Conservation (phyloP, 1,140 invertebrate species). For the Ericerus pela region DNA sequence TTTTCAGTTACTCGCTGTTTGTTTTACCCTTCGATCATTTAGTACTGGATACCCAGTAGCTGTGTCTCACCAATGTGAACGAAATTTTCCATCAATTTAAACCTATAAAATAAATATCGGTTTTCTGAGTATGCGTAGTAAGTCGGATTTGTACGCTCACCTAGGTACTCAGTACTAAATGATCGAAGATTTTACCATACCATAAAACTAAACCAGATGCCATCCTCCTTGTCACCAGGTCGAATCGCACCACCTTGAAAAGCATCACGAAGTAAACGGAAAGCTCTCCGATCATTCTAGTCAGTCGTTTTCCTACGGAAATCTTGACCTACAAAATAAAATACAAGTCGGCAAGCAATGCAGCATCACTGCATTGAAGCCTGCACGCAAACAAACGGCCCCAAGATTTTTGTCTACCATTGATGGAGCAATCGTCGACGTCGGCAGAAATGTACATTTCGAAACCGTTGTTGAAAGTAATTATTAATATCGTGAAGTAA, state of each 20-base stretch:
- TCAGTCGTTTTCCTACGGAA: slow-evolving; percentile 50
- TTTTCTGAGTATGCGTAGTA: too few relatives aligned
- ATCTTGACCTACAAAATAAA: slow-evolving; percentile 52
- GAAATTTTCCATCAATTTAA: too few relatives aligned
- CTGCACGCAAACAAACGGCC: slow-evolving; percentile 39
- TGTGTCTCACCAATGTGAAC: too few relatives aligned
- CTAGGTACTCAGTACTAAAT: too few relatives aligned
- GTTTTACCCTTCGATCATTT: too few relatives aligned
- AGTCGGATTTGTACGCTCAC: too few relatives aligned
- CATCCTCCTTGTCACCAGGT: too few relatives aligned
- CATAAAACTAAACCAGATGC: too few relatives aligned
- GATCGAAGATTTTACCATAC: too few relatives aligned
- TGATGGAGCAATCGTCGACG: slow-evolving; percentile 57
- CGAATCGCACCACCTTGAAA: slow-evolving; percentile 24
- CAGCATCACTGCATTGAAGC: slow-evolving; percentile 46
- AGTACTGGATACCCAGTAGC: too few relatives aligned
- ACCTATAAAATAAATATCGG: too few relatives aligned
- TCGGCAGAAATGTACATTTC: slow-evolving; percentile 49
- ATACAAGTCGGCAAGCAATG: slow-evolving; percentile 49
- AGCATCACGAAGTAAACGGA: slow-evolving; percentile 24
- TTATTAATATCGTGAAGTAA: slow-evolving; percentile 3
- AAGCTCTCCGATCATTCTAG: slow-evolving; percentile 22
- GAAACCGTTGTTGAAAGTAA: slow-evolving; percentile 58
- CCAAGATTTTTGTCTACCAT: slow-evolving; percentile 53
- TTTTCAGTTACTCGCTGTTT: too few relatives aligned